phyloP scores from a whole-genome alignment of 2,888 invertebrate species.

The Pherbina coryleti region DNA sequence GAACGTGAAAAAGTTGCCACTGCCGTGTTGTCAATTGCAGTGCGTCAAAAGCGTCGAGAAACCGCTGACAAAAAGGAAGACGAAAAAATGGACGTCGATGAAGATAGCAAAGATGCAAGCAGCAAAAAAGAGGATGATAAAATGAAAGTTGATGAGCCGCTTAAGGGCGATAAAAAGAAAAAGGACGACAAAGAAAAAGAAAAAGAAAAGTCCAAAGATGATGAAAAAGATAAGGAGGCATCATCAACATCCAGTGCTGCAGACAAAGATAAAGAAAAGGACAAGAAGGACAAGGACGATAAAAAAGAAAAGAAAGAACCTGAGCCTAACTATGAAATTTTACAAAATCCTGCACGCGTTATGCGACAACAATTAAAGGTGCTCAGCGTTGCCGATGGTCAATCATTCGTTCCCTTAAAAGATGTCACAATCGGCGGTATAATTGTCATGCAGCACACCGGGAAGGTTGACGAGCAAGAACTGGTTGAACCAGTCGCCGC shows the following conservation, averaged over 20 bases:
- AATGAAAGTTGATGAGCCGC: constrained; percentile 63
- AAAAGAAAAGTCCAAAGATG: constrained; percentile 67
- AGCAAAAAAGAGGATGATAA: constrained; percentile 70
- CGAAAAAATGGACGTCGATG: constrained; percentile 91
- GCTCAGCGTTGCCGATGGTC: constrained; percentile 83
- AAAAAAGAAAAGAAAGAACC: constrained; percentile 80
- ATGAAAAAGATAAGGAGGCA: constrained; percentile 70
- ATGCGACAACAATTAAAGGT: constrained; percentile 91
- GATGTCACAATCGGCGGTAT: constrained; percentile 96
- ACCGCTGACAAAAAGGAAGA: constrained; percentile 75
- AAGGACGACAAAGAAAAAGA: constrained; percentile 60
- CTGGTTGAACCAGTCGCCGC: constrained; percentile 94
- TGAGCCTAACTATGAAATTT: constrained; percentile 90
- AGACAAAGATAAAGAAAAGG: constrained; percentile 54
- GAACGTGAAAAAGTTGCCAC: constrained; percentile 98
- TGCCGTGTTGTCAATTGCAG: constrained; percentile 96
- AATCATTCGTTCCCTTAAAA: constrained; percentile 87
- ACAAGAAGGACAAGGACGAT: constrained; percentile 67
- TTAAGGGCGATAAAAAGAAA: constrained; percentile 57
- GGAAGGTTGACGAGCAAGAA: constrained; percentile 82
- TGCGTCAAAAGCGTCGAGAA: constrained; percentile 89
- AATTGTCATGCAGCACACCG: constrained; percentile 90
- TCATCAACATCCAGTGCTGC: constrained; percentile 55
- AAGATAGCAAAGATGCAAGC: constrained; percentile 70
- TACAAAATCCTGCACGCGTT: constrained; percentile 94